Evolutionary conservation across 2,113 vertebrate genomes (phyloP), one percentile per base, ranked within the genome.

Genomic region (Calypte anna): DNA sequence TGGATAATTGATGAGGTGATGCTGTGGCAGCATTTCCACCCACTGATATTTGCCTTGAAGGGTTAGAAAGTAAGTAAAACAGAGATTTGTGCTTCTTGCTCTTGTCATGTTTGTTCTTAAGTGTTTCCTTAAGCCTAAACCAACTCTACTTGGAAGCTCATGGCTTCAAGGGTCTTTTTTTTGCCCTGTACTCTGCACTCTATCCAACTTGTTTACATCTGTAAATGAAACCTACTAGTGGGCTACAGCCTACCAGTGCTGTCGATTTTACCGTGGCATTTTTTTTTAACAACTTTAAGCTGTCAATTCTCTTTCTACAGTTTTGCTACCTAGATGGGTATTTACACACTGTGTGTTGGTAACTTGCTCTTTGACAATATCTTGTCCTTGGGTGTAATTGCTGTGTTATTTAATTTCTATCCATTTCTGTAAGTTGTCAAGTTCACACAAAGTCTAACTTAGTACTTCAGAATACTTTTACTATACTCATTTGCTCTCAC

Each of bases 111-210:
- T 30, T 90, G 33, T 92, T 77, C 66, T 31, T 48, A 72, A 88
- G 51, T 81, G n/a, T 75, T 94, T 88, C 48, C 30, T 84, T 88
- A 57, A 94, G 90, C 78, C 88, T 93, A 96, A 96, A 79, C n/a
- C 31, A 73, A 40, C 46, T 76, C 73, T 72, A 11, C 46, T 92
- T 83, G 68, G 57, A 93, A 95, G n/a, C 31, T 57, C 8, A 3
- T 14, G 7, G 22, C 72, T 92, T 84, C 70, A 88, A 92, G 69
- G 18, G 21, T 68, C 66, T 92, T 75, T 33, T 44, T 93, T 91
- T 72, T 94, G 38, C 50, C 81, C 61, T 85, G 51, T 75, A 22
- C 38, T 83, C 70, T 68, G n/a, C 74, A 83, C 4, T 78, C 66
- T 91, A 40, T 92, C 44, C 44, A 57, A 8, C 28, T 91, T 91